Evolutionary conservation across 53 echinoderm and acorn worm species (phyloP).

Genomic region (Luidia sarsii): DNA sequence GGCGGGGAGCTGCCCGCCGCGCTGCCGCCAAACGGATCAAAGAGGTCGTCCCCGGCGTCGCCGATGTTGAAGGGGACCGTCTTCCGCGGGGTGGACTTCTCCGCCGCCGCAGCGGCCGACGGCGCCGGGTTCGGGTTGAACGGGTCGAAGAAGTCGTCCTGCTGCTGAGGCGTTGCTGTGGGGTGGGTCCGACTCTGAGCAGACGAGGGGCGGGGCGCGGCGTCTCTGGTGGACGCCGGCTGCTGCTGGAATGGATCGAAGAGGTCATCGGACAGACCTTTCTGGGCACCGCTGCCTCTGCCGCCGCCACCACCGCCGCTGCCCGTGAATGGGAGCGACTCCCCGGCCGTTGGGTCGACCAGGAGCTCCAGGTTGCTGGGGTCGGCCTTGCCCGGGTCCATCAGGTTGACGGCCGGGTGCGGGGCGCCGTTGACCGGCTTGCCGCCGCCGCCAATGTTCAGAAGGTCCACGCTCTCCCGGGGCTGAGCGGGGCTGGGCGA

Average conservation of each 20-base stretch:
- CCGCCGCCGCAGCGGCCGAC: neutral
- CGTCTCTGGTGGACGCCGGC: neutral
- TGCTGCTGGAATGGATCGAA: conserved; percentile 77
- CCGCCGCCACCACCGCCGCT: neutral
- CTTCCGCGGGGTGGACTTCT: conserved; percentile 27
- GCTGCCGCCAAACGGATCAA: conserved; percentile 72
- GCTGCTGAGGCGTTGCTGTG: conserved; percentile 11
- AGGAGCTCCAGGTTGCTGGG: conserved; percentile 86
- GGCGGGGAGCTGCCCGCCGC: conserved; percentile 33
- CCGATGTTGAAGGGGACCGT: conserved; percentile 28
- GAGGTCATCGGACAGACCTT: conserved; percentile 18
- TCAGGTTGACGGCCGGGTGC: conserved; percentile 36
- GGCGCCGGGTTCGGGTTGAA: conserved; percentile 42
- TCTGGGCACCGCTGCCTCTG: neutral
- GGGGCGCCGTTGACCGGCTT: neutral
- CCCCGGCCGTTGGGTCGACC: conserved; percentile 8
- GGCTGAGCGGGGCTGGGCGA: conserved; percentile 55
- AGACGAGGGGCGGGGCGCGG: neutral
- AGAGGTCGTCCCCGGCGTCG: conserved; percentile 11
- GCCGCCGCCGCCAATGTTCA: conserved; percentile 67
- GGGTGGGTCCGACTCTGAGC: neutral
- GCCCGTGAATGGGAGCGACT: neutral
- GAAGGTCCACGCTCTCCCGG: conserved; percentile 59
- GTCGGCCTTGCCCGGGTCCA: conserved; percentile 64
- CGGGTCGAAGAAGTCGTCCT: conserved; percentile 67